Conservation (phyloP, 1,140 invertebrate species). For the Glossosoma conforme region DNA sequence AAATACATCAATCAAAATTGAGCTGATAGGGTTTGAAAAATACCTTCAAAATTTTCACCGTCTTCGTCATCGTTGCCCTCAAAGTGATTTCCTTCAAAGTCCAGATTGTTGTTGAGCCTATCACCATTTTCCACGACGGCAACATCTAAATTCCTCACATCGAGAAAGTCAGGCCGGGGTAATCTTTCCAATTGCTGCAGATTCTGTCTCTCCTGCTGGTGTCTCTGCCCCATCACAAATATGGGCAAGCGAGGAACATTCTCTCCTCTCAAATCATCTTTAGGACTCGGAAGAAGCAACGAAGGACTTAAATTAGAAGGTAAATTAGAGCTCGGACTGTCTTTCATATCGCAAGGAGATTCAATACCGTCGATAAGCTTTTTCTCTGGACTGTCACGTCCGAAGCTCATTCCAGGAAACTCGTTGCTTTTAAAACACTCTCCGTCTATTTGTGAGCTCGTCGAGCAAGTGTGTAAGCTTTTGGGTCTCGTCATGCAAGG, state of each 20-base stretch:
- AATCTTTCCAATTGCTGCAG: constrained; percentile 6
- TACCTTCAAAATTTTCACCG: background rate
- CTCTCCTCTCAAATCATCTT: constrained; percentile 1
- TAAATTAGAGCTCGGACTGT: background rate
- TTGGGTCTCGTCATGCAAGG: constrained; percentile 10
- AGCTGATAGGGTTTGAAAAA: background rate
- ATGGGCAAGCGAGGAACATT: constrained; percentile 4
- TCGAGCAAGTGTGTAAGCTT: constrained; percentile 10
- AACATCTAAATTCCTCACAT: constrained; percentile 14
- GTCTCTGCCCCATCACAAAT: background rate
- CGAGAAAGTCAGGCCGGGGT: constrained; percentile 13
- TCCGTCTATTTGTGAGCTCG: constrained; percentile 1
- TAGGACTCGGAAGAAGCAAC: constrained; percentile 2
- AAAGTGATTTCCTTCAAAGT: constrained; percentile 22
- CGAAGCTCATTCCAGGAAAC: background rate
- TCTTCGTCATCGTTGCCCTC: background rate
- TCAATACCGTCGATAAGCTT: no score
- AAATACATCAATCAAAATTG: no score
- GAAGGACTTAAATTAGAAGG: constrained; percentile 9
- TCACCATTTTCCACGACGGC: constrained; percentile 8
- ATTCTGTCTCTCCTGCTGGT: background rate
- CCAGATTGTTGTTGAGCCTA: constrained; percentile 20
- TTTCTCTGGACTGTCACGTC: no score
- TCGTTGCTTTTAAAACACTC: constrained; percentile 2
- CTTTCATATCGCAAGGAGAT: background rate